phyloP scores from a whole-genome alignment of 2,797 vertebrate genomes.

The Chloroceryle inda region DNA sequence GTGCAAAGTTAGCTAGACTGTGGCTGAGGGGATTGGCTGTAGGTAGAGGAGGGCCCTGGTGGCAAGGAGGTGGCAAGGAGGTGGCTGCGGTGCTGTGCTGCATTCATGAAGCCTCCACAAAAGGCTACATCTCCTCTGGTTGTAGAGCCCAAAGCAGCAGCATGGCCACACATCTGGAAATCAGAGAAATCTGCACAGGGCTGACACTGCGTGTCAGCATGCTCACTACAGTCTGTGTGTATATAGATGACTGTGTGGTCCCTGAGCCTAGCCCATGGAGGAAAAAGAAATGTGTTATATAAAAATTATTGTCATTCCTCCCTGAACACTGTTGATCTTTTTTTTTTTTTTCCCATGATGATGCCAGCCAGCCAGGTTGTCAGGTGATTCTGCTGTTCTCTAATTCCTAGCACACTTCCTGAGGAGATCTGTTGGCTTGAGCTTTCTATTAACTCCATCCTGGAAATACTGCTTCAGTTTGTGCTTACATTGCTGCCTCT shows the following conservation, averaged over 20 bases:
- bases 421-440: neutral
- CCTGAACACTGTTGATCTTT: neutral
- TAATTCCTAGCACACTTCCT: neutral
- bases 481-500: neutral
- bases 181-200: neutral
- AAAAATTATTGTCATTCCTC: neutral
- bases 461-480: neutral
- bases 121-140: neutral
- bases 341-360: neutral
- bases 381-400: neutral
- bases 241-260: neutral
- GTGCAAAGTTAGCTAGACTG: neutral
- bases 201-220: rapidly evolving
- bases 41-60: neutral
- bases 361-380: neutral
- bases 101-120: rapidly evolving
- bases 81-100: neutral
- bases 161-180: neutral
- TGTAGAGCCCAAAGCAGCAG: neutral
- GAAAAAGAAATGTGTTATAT: neutral
- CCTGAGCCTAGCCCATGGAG: neutral
- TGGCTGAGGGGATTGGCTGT: neutral
- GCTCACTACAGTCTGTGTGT: rapidly evolving
- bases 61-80: neutral
- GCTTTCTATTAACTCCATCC: neutral